Evolutionary conservation across 2,888 invertebrate genomes (phyloP).

Genomic region (Hyles lineata): DNA sequence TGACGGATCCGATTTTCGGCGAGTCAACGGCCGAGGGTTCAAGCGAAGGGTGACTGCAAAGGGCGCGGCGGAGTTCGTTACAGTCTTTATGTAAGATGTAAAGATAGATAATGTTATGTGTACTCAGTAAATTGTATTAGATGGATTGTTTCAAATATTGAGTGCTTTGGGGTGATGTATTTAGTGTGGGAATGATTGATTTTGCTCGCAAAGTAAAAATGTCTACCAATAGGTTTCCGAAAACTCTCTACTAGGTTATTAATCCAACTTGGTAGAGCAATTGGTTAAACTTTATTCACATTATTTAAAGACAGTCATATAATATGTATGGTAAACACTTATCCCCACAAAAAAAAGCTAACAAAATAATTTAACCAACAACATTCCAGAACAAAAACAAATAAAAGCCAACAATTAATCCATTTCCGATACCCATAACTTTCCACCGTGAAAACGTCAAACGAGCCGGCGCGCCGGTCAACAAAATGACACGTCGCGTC

Average conservation of each 20-base stretch:
- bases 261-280: no score
- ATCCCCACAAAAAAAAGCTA: no score
- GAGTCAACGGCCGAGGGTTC: slow-evolving; percentile 63
- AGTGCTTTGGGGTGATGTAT: background rate
- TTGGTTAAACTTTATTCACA: no score
- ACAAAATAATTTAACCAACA: no score
- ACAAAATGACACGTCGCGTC: background rate
- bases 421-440: background rate
- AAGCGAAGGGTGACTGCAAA: slow-evolving; percentile 60
- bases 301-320: no score
- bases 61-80: slow-evolving; percentile 56
- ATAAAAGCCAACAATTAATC: no score
- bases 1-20: slow-evolving; percentile 41
- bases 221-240: no score
- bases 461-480: background rate
- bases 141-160: background rate
- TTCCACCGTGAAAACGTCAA: background rate
- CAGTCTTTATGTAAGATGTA: slow-evolving; percentile 23
- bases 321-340: no score
- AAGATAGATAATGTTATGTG: background rate
- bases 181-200: background rate
- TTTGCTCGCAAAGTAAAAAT: no score
- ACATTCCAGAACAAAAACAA: no score
- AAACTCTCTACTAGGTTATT: no score
- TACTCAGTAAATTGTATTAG: background rate